These are phyloP conservation scores for Larimichthys crocea DNA, from an alignment of 2,113 vertebrate genomes.

Conservation along the genomic window DNA sequence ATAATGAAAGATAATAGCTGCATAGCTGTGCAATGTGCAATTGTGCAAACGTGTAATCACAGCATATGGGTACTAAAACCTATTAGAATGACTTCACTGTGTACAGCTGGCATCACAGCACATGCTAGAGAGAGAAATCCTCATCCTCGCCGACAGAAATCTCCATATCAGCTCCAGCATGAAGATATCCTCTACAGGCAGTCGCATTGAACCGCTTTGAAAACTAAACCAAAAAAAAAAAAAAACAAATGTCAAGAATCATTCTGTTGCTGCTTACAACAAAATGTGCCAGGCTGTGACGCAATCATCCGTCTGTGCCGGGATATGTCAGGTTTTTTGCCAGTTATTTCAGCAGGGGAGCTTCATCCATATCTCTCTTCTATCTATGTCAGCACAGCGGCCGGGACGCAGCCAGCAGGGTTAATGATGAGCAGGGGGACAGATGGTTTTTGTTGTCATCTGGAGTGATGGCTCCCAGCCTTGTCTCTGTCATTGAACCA, in stretches of 20 bases:
- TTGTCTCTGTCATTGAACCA: constrained; percentile 54
- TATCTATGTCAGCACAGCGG: constrained; percentile 52
- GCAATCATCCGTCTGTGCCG: constrained; percentile 35
- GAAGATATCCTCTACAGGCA: constrained; percentile 42
- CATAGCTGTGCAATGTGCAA: constrained; percentile 13
- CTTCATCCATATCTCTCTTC: constrained; percentile 49
- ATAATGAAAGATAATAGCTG: constrained; percentile 29
- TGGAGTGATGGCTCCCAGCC: constrained; percentile 66
- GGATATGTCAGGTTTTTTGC: constrained; percentile 41
- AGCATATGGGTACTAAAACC: constrained; percentile 11
- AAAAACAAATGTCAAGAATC: constrained; percentile 48
- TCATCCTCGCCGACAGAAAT: constrained; percentile 46
- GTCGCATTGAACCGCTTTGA: constrained; percentile 1
- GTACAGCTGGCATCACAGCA: constrained; percentile 25
- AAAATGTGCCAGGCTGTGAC: constrained; percentile 44
- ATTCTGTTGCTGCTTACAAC: constrained; percentile 42
- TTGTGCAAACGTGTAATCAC: constrained; percentile 34
- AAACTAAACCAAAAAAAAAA: background rate
- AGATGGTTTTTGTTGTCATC: constrained; percentile 74
- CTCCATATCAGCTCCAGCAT: constrained; percentile 28
- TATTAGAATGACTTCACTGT: constrained; percentile 31
- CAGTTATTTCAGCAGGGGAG: constrained; percentile 52
- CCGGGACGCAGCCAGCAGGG: constrained; percentile 58
- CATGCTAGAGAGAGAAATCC: constrained; percentile 19
- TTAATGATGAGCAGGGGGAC: constrained; percentile 72